Conservation (phyloP, 1,140 invertebrate genomes). For the Periplaneta americana region DNA sequence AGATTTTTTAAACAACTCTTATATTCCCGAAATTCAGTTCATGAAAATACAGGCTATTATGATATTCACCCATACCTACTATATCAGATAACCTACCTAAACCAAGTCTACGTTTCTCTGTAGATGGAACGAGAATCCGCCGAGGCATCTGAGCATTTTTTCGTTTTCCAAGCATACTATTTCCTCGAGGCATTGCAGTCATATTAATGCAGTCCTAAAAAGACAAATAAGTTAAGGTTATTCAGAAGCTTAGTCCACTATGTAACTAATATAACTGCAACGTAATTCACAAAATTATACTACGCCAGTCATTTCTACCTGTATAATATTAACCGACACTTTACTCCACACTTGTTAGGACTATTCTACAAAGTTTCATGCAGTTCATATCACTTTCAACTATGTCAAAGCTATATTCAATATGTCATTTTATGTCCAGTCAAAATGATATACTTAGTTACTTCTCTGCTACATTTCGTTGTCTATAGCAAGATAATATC, state of each 20-base stretch:
- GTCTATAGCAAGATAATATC: too few species aligned
- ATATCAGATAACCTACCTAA: not conserved
- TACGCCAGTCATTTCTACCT: not conserved
- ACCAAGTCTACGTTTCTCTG: not conserved
- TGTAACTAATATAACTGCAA: not conserved
- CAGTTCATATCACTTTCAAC: too few species aligned
- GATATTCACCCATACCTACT: not conserved
- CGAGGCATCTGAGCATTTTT: not conserved
- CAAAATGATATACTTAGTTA: too few species aligned
- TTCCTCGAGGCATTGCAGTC: not conserved
- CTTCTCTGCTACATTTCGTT: too few species aligned
- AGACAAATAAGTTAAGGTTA: not conserved
- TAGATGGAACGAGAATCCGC: not conserved
- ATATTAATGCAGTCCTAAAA: not conserved
- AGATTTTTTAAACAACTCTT: not conserved
- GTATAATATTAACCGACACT: not conserved
- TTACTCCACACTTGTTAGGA: too few species aligned
- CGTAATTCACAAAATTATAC: not conserved
- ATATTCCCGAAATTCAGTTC: not conserved
- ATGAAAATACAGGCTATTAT: not conserved
- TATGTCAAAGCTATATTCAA: too few species aligned
- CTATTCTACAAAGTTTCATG: not conserved
- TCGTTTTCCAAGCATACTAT: not conserved
- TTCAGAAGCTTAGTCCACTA: not conserved
- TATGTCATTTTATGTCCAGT: too few species aligned